phyloP scores from a whole-genome alignment of 2,797 vertebrate species.

The Periophthalmus magnuspinnatus region DNA sequence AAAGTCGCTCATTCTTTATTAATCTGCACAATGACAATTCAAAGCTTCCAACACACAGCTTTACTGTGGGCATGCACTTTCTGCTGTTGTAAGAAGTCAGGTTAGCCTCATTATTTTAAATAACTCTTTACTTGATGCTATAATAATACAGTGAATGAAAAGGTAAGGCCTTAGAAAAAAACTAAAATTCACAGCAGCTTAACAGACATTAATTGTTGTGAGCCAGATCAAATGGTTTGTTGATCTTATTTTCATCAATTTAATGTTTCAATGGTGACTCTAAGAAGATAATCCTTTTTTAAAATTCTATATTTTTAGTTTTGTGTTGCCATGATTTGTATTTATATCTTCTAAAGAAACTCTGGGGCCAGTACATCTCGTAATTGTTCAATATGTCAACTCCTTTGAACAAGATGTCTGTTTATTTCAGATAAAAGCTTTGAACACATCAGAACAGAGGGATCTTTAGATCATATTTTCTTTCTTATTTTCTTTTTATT shows the following conservation, averaged over 20 bases:
- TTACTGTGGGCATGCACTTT: conserved; percentile 55
- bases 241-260: background rate
- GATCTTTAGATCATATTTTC: conserved; percentile 4
- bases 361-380: background rate
- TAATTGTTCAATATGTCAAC: background rate
- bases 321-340: background rate
- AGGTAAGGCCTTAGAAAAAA: background rate
- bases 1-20: conserved; percentile 82
- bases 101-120: conserved; percentile 65
- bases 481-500: too few relatives aligned
- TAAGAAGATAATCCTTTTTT: background rate
- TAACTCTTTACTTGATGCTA: conserved; percentile 29
- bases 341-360: conserved; percentile 1
- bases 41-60: conserved; percentile 63
- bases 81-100: conserved; percentile 54
- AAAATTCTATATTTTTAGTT: background rate
- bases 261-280: background rate
- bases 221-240: too few relatives aligned
- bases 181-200: background rate
- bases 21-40: conserved; percentile 77
- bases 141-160: conserved; percentile 40
- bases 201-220: background rate
- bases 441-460: conserved; percentile 15
- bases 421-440: conserved; percentile 19
- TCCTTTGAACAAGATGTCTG: conserved; percentile 13